A percentile compares a stretch with the other conserved stretches of the same genome.
These are phyloP conservation scores for Glandiceps talaboti DNA, from an alignment of 53 echinoderm and acorn worm species.

Conservation along the genomic window DNA sequence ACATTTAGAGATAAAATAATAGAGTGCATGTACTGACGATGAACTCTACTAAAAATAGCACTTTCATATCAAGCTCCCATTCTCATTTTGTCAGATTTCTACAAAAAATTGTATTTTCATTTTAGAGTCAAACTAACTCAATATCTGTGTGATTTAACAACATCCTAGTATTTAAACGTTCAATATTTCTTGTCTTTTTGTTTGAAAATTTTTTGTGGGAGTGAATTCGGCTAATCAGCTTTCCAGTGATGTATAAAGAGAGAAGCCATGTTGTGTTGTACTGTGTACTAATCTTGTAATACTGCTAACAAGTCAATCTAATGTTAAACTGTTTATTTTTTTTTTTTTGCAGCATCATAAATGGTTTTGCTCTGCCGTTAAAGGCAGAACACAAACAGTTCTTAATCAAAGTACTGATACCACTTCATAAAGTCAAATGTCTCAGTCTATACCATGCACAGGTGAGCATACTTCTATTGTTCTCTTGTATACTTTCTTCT, in stretches of 20 bases:
- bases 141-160: not conserved
- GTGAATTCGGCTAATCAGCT: too few species aligned
- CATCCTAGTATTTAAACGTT: not conserved
- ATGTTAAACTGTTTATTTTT: constrained; percentile 4
- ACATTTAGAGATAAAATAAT: too few species aligned
- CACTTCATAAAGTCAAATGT: constrained; percentile 96
- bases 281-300: too few species aligned
- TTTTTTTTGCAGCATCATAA: constrained; percentile 72
- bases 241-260: too few species aligned
- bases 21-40: too few species aligned
- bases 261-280: too few species aligned
- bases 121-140: too few species aligned
- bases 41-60: too few species aligned
- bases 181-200: not conserved
- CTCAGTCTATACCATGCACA: constrained; percentile 97
- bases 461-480: constrained; percentile 31
- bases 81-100: too few species aligned
- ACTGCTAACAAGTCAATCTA: not conserved
- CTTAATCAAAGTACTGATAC: constrained; percentile 99
- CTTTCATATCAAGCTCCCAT: too few species aligned
- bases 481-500: constrained; percentile 11
- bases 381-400: constrained; percentile 97
- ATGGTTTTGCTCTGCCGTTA: constrained; percentile 97
- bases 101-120: too few species aligned
- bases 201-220: too few species aligned